Evolutionary conservation across 2,113 vertebrate species (phyloP).

Genomic region (Podiceps cristatus): DNA sequence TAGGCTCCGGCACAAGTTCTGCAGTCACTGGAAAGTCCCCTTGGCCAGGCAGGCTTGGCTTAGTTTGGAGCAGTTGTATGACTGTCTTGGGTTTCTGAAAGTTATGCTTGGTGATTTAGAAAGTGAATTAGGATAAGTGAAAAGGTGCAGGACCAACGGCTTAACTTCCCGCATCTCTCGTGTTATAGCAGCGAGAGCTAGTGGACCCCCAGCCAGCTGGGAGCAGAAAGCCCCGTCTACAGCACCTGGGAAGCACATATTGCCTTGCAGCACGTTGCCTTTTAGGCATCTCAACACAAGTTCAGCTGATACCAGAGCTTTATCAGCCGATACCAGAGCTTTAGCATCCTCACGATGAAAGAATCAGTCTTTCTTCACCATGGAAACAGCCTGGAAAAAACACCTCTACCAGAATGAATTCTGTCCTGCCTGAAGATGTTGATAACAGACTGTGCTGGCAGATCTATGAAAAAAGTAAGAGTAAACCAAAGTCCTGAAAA

Average conservation of each 20-base stretch:
- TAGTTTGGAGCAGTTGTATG: neutral
- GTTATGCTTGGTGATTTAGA: neutral
- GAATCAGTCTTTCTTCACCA: neutral
- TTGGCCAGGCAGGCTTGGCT: neutral
- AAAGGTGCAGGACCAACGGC: neutral
- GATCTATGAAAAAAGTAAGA: neutral
- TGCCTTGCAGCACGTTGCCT: neutral
- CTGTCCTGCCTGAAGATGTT: neutral
- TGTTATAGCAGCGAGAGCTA: neutral
- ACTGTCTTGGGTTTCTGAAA: neutral
- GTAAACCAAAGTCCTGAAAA: neutral
- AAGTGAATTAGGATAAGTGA: neutral
- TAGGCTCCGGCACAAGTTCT: neutral
- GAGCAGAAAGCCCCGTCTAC: neutral
- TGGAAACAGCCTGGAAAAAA: neutral
- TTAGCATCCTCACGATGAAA: neutral
- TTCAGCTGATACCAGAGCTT: neutral
- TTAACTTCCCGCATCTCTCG: neutral
- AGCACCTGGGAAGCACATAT: neutral
- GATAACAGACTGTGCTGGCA: neutral
- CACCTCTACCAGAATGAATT: neutral
- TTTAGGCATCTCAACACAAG: neutral
- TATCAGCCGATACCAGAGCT: neutral
- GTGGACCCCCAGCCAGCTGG: neutral
- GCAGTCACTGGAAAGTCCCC: constrained; percentile 28